Base-by-base conservation (phyloP, 37 sponge, comb jelly and placozoan species). In the Theonella swinhoei region DNA sequence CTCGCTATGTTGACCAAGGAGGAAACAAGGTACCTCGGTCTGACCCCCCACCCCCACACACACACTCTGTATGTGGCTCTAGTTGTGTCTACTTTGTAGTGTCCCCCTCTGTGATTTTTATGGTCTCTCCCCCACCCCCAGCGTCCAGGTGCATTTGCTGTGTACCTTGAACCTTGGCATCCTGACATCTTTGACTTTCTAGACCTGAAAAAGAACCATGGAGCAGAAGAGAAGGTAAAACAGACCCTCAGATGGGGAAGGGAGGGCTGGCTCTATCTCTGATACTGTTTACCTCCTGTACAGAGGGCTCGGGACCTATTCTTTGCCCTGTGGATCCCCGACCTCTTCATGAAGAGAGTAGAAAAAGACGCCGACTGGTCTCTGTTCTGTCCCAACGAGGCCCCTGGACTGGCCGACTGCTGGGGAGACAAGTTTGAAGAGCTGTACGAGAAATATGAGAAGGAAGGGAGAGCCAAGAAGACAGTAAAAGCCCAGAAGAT, bases 111-210 rank as follows among this genome's bases (percentile, higher is more conserved):
- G 9, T 7, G 26, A 19, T 63, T 2, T 63, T 63, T 29, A n/a
- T 11, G 60, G 60, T 71, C 9, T 80, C 37, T 33, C 23, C 72
- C 4, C 72, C 22, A 20, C 33, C 19, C 1, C 42, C 71, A 92
- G 90, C 83, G 99, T 11, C 99, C 99, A 39, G 99, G 99, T 35
- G 98, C 99, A 14, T 99, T 99, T 91, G 99, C 99, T 43, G 91
- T 99, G 47, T 99, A 99, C 79, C 87, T 99, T 39, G 99, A 99
- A 68, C 99, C 99, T 0, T 99, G 99, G 99, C 99, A 99, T 62
- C 83, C 97, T 36, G 99, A 99, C 64, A 42, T 99, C 34, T 93
- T 99, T 68, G 95, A 90, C 43, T 99, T 96, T 67, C 90, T 99
- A 34, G 99, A 99, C 31, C 76, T 99, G 59, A 90, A 82, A 26